These are phyloP conservation scores for Sternarchorhynchus goeldii DNA, from an alignment of 2,797 vertebrate genomes.

Conservation along the genomic window DNA sequence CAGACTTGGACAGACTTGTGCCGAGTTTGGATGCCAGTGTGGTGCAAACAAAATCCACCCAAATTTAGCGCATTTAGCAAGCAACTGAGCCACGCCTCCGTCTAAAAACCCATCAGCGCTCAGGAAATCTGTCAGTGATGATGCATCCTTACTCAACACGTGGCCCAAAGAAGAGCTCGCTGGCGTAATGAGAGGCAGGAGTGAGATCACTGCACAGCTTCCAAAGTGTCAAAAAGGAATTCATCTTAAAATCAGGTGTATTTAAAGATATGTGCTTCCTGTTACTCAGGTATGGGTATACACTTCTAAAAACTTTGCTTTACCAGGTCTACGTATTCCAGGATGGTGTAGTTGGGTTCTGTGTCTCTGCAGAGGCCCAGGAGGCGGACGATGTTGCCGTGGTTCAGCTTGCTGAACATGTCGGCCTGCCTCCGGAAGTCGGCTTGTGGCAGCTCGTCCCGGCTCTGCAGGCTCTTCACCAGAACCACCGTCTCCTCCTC, in stretches of 20 bases:
- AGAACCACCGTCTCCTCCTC: slow-evolving; percentile 88
- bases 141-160: no score
- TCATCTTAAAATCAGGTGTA: not conserved
- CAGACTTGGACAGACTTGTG: not conserved
- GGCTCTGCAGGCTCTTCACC: slow-evolving; percentile 91
- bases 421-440: slow-evolving; percentile 92
- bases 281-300: no score
- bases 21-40: not conserved
- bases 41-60: not conserved
- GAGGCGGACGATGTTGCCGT: slow-evolving; percentile 86
- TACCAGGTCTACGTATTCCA: slow-evolving; percentile 98
- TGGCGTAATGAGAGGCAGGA: not conserved
- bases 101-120: no score
- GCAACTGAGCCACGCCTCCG: not conserved
- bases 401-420: slow-evolving; percentile 95
- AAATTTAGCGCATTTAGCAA: not conserved
- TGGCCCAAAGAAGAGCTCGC: not conserved
- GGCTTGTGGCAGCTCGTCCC: slow-evolving; percentile 88
- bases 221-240: not conserved
- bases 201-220: not conserved
- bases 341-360: slow-evolving; percentile 92
- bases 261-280: no score
- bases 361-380: slow-evolving; percentile 89
- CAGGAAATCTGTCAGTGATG: no score
- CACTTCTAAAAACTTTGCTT: not conserved